These are phyloP conservation scores for Enteromius radiatus DNA, from an alignment of 2,797 vertebrate genomes.

Conservation along the genomic window DNA sequence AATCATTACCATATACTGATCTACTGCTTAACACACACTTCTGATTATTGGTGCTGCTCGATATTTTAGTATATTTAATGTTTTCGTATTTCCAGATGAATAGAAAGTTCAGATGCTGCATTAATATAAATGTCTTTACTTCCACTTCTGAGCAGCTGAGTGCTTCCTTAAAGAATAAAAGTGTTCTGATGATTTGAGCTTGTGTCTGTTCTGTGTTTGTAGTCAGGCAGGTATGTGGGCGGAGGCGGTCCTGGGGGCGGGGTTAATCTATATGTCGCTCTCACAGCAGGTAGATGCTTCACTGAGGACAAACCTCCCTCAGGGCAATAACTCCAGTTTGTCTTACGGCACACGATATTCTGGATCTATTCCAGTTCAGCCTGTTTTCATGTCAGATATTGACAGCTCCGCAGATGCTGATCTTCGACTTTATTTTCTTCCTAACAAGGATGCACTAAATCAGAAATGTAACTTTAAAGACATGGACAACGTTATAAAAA, in stretches of 20 bases:
- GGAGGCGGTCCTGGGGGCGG: slow-evolving; percentile 79
- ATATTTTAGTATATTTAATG: too few species aligned
- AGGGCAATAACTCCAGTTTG: background rate
- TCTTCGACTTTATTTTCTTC: too few species aligned
- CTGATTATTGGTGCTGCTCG: too few species aligned
- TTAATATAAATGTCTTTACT: background rate
- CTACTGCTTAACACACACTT: too few species aligned
- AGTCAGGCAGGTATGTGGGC: slow-evolving; percentile 82
- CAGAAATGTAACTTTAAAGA: too few species aligned
- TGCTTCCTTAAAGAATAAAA: background rate
- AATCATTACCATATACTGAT: too few species aligned
- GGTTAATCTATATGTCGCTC: slow-evolving; percentile 57
- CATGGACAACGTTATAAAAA: too few species aligned
- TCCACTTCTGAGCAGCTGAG: background rate
- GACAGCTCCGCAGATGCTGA: too few species aligned
- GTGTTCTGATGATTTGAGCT: background rate
- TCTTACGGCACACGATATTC: background rate
- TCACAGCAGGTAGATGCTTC: slow-evolving; percentile 39
- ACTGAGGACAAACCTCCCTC: background rate
- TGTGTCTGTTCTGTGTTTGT: slow-evolving; percentile 61
- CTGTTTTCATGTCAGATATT: background rate
- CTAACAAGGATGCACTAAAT: too few species aligned
- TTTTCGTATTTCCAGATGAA: too few species aligned
- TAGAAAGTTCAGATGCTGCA: background rate
- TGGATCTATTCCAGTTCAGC: background rate